These are phyloP conservation scores for Ophonus ardosiacus DNA, from an alignment of 2,888 invertebrate species.

Conservation along the genomic window DNA sequence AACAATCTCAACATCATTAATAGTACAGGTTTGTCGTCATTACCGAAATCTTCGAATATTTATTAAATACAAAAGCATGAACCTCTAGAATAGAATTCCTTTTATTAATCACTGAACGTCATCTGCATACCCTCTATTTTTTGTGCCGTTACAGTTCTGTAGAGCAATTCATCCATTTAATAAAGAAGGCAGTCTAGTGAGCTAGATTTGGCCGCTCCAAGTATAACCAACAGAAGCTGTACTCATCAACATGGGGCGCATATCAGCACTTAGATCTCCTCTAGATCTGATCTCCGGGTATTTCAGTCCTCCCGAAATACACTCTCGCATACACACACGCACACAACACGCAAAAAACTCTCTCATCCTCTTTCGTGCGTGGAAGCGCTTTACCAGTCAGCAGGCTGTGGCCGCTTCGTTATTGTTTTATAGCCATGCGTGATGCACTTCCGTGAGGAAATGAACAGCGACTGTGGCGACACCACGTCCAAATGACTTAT, in stretches of 20 bases:
- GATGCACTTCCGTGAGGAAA: constrained; percentile 52
- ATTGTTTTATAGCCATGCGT: constrained; percentile 55
- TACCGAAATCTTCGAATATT: no score
- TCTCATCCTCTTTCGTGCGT: constrained; percentile 54
- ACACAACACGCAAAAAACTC: constrained; percentile 1
- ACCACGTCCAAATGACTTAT: constrained; percentile 30
- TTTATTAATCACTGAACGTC: not conserved
- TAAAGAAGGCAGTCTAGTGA: not conserved
- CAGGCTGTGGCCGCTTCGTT: constrained; percentile 49
- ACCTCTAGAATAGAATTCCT: no score
- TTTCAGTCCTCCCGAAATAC: constrained; percentile 37
- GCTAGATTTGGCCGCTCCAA: not conserved
- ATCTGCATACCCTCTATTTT: not conserved
- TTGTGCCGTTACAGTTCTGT: not conserved
- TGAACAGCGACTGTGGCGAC: constrained; percentile 16
- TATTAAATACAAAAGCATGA: no score
- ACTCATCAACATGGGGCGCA: constrained; percentile 53
- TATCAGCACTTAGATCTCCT: constrained; percentile 60
- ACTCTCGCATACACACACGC: constrained; percentile 5
- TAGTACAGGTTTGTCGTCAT: no score
- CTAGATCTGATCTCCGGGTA: constrained; percentile 46
- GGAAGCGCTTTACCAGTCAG: constrained; percentile 49
- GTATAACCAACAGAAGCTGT: constrained; percentile 57
- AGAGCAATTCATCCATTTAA: not conserved
- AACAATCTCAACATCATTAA: no score